Base-by-base conservation (phyloP, 2,888 invertebrate genomes). In the Cecidostiba fungosa region DNA sequence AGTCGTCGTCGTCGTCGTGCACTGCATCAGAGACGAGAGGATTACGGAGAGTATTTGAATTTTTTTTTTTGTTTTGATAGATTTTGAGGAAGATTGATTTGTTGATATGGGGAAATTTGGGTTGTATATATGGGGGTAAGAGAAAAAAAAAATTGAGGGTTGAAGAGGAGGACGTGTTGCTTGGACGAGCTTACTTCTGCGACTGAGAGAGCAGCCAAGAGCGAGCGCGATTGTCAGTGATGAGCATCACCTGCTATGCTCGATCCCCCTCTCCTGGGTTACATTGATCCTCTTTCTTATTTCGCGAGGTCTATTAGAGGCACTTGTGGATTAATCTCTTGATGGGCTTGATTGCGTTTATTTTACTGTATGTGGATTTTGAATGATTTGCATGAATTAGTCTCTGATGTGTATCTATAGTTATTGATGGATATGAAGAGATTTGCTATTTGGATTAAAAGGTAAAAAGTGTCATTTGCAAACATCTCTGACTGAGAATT, bases 111-210 rank as follows among this genome's bases (percentile, higher is more conserved):
- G 32, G 32, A 32, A 32, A 3, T 32, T 32, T 32, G 32, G 4
- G 1, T 32, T 32, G 1, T 32, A 3, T 32, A 32, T 32, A 32
- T 32, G n/a, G n/a, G n/a, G n/a, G n/a, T n/a, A n/a, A n/a, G n/a
- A n/a, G n/a, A n/a, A n/a, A n/a, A n/a, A n/a, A n/a, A n/a, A n/a
- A n/a, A n/a, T n/a, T n/a, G n/a, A n/a, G n/a, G n/a, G n/a, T n/a
- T n/a, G n/a, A 32, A 32, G 32, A 32, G 32, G 32, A 32, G 32
- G 32, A 32, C 29, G 39, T 69, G 83, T 73, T 83, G 62, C 59
- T 19, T 32, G 77, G 62, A 32, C 72, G 83, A 72, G 39, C 59
- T 77, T 78, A 66, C 36, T 36, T 50, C 50, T 32, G 12, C 62
- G 50, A 78, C 84, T 79, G 79, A 78, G 84, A n/a, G n/a, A n/a